Evolutionary conservation across 1,140 invertebrate genomes (phyloP), one percentile per base, ranked within the genome.

Genomic region (Brachionus asplanchnoidis): DNA sequence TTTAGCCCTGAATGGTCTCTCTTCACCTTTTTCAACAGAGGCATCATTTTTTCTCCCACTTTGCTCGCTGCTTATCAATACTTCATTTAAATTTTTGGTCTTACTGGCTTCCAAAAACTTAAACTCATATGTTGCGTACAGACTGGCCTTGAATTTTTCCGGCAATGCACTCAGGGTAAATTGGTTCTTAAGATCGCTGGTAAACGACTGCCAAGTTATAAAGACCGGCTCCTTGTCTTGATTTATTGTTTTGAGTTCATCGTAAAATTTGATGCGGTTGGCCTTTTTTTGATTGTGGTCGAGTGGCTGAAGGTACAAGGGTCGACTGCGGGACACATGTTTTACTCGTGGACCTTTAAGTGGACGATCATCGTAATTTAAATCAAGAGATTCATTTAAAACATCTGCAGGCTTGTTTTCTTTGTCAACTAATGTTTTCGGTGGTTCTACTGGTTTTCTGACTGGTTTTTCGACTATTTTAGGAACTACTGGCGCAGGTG

Each of bases 141-240:
- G 26, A 68, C 23, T 44, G 6, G 36, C 36, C 44, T 82, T 82
- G 17, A 26, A 46, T 17, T 82, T 68, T 68, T 82, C 79, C 23
- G 53, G 53, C 11, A 82, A 28, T 14, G 79, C 79, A 28, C 79
- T 82, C 5, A 82, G n/a, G 14, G 8, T 65, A 40, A 82, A 68
- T 11, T 82, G 28, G 20, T 53, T 60, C 20, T 82, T 82, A n/a
- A 82, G 28, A 82, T 82, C 79, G 60, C 53, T 65, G 9, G 23
- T 82, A 68, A 82, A 82, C 32, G 79, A 65, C 7, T 68, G 53
- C 79, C 79, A 82, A 14, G 36, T 82, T 40, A 68, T 82, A 44
- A 65, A 68, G 2, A 65, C 65, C 9, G 36, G 36, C 9, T 68
- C 26, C 2, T 28, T 7, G 26, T 82, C 79, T 9, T 82, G 26